phyloP scores from a whole-genome alignment of 2,113 vertebrate genomes.

The Colinus virginianus region DNA sequence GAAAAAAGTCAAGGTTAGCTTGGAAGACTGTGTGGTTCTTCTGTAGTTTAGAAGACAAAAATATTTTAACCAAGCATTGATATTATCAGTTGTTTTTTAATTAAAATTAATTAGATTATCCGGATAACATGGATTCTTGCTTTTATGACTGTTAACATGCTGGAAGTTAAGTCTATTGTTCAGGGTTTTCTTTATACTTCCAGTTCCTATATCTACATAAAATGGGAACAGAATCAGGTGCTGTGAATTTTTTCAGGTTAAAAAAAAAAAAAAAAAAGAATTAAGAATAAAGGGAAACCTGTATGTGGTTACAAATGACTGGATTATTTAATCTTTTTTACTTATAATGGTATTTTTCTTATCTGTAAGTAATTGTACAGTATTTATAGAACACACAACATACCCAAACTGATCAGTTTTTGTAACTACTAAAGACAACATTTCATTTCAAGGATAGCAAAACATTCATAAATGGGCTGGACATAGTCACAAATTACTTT shows the following conservation, averaged over 20 bases:
- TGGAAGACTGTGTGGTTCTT: neutral
- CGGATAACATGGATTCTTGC: neutral
- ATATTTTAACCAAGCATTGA: rapidly evolving
- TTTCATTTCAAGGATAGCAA: conserved; percentile 31
- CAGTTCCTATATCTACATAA: neutral
- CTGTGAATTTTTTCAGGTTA: neutral
- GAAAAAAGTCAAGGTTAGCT: neutral
- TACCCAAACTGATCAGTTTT: neutral
- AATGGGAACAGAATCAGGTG: neutral
- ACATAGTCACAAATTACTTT: conserved; percentile 73
- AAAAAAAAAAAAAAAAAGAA: neutral
- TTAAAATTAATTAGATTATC: neutral
- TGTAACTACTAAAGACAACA: neutral
- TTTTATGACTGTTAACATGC: neutral
- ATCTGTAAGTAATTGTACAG: neutral
- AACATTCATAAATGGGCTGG: conserved; percentile 43
- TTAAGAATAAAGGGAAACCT: neutral
- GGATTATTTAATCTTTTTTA: neutral
- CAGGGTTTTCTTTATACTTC: neutral
- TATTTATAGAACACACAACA: neutral
- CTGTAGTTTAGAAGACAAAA: neutral
- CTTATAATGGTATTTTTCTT: neutral
- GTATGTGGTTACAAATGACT: neutral
- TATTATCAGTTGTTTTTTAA: neutral
- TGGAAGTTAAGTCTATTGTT: neutral